Conservation (phyloP, 2,797 vertebrate species). For the Rhodeus uyekii region DNA sequence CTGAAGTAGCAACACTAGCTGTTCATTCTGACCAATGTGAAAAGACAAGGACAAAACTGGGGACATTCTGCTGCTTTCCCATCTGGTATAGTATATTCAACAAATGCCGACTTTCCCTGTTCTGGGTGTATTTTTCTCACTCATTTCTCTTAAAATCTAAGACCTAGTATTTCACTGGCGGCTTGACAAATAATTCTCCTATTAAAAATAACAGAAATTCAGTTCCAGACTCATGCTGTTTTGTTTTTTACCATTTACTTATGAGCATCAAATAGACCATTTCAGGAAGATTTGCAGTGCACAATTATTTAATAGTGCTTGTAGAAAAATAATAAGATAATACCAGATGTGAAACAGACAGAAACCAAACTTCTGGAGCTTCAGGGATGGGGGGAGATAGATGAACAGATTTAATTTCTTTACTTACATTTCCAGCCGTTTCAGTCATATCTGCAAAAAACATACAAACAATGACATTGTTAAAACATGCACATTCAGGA, state of each 20-base stretch:
- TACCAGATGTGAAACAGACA: conserved; percentile 48
- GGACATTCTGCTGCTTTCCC: conserved; percentile 61
- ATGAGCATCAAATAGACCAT: background rate
- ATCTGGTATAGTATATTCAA: conserved; percentile 61
- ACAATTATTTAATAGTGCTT: background rate
- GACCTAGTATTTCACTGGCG: background rate
- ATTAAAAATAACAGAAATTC: no score
- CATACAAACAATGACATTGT: conserved; percentile 26
- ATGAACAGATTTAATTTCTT: background rate
- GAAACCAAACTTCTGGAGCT: background rate
- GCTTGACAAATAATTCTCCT: background rate
- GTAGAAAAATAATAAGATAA: background rate
- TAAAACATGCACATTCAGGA: background rate
- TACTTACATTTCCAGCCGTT: conserved; percentile 75
- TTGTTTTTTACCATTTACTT: background rate
- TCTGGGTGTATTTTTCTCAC: background rate
- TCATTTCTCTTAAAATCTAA: no score
- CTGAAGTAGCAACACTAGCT: conserved; percentile 69
- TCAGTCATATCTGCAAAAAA: conserved; percentile 65
- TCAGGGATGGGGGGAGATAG: conserved; percentile 20
- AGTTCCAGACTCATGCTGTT: background rate
- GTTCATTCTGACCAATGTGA: conserved; percentile 63
- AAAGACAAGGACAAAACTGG: conserved; percentile 52
- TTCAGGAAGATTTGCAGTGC: background rate
- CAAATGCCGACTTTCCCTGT: background rate